Evolutionary conservation across 2,888 invertebrate genomes (phyloP), one percentile per base, ranked within the genome.

Genomic region (Zaprionus obscuricornis): DNA sequence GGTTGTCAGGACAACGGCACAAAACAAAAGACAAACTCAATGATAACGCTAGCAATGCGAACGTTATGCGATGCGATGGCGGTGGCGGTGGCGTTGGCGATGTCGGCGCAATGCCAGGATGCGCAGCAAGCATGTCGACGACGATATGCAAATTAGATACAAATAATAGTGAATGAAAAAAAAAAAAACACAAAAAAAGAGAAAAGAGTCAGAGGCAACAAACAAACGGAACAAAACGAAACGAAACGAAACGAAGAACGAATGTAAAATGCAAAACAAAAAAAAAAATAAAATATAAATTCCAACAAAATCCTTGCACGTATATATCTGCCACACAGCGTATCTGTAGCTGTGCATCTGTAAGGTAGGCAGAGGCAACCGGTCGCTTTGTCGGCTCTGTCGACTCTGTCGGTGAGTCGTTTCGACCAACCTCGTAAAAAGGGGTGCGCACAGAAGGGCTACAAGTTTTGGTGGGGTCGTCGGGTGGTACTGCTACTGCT

Each of bases 71-170:
- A 66, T 59, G 66, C 22, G 7, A 26, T 22, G 17, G 17, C 13
- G 17, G 36, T 17, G 11, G 63, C 62, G 39, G 51, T 56, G 24
- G 20, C 29, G 29, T 16, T 10, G 5, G 24, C 47, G n/a, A 51
- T 17, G 39, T 63, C 47, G 45, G 70, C 74, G 64, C 74, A n/a
- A 68, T 74, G 72, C 66, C 72, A 78, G 78, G 78, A 77, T 78
- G 70, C 70, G 70, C 66, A 29, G 43, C 56, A 10, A 50, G 66
- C 65, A 66, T 67, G 68, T 62, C 67, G 74, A 63, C 76, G 63
- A 74, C 76, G 83, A 85, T 86, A 86, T 86, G 86, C 87, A 86
- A 86, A 86, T 86, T 86, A 86, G 86, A 85, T 85, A 86, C 81
- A 83, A 85, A 81, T 84, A 82, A 70, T 82, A 81, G 69, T 76